Evolutionary conservation across 2,888 invertebrate species (phyloP), one percentile per base, ranked within the genome.

Genomic region (Hemaris fuciformis): DNA sequence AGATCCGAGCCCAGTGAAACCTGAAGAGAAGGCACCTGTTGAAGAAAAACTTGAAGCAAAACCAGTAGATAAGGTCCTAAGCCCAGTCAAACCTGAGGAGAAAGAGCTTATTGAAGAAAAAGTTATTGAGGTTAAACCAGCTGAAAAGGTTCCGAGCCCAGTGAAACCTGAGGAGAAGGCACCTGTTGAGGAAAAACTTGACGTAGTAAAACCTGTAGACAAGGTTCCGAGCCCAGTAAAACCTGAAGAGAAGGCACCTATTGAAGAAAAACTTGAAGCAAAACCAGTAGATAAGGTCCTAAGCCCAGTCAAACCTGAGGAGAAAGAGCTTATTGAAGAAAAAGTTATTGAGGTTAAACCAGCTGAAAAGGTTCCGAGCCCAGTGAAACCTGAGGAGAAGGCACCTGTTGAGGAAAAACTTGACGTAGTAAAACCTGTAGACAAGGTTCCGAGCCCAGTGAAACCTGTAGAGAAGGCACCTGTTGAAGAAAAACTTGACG

Each of bases 1-100:
- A 1, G 31, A 3, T 8, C 34, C 60, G 2, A 68, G 66, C 41
- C 64, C 64, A 1, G 38, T 31, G 0, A 61, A 64, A 18, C 59
- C 59, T 0, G 57, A 60, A 0, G 62, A 58, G 0, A 66, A 66
- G 20, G 45, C 6, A 1, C 43, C 62, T 0, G 67, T 62, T 15
- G 62, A 61, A 2, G 20, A 5, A 57, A 53, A 61, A 7, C 53
- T 43, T n/a, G n/a, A n/a, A 27, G 10, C 62, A 15, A 57, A 67
- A 15, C 18, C 48, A 0, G 58, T 61, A 7, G 58, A 64, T 0
- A 43, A 64, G 25, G 46, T 8, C 18, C 8, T n/a, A 10, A 64
- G 56, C 7, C 62, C 42, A 7, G 43, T 15, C 2, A 38, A 62
- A 1, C 57, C 22, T 53, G 60, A 25, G 1, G 64, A 67, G 0